Percentiles rank a stretch among this genome's conserved stretches.
Evolutionary conservation across 1,140 invertebrate genomes (phyloP).

Genomic region (Galleria mellonella): DNA sequence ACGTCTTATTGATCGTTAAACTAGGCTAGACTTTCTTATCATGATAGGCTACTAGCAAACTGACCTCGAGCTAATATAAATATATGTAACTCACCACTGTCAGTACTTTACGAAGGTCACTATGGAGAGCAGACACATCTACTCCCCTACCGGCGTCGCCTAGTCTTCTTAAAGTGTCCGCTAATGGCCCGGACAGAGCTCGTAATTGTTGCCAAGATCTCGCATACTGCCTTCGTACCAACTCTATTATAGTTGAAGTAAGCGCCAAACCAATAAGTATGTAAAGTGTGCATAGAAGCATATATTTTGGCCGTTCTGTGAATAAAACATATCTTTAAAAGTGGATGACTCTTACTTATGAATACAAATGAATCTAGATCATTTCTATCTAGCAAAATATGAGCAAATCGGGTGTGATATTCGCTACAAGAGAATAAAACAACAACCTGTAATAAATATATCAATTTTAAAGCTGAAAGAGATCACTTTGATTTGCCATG

Average conservation of each 20-base stretch:
- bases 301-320: constrained; percentile 88
- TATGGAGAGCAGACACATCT: constrained; percentile 81
- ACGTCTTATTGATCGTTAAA: background rate
- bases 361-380: no score
- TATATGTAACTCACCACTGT: constrained; percentile 73
- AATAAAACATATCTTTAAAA: constrained; percentile 6
- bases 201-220: constrained; percentile 88
- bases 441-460: no score
- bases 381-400: no score
- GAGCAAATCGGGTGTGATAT: no score
- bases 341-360: no score
- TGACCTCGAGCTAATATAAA: background rate
- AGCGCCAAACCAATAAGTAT: constrained; percentile 94
- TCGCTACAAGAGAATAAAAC: no score
- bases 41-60: background rate
- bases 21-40: constrained; percentile 3
- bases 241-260: constrained; percentile 95
- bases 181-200: constrained; percentile 84
- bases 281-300: constrained; percentile 93
- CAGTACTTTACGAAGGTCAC: constrained; percentile 78
- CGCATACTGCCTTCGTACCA: constrained; percentile 88
- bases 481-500: no score
- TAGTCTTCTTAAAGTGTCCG: constrained; percentile 83
- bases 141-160: constrained; percentile 83
- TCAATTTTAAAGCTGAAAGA: no score